These are phyloP conservation scores for Pseudeuparius sepicola DNA, from an alignment of 2,888 invertebrate genomes.

Conservation along the genomic window DNA sequence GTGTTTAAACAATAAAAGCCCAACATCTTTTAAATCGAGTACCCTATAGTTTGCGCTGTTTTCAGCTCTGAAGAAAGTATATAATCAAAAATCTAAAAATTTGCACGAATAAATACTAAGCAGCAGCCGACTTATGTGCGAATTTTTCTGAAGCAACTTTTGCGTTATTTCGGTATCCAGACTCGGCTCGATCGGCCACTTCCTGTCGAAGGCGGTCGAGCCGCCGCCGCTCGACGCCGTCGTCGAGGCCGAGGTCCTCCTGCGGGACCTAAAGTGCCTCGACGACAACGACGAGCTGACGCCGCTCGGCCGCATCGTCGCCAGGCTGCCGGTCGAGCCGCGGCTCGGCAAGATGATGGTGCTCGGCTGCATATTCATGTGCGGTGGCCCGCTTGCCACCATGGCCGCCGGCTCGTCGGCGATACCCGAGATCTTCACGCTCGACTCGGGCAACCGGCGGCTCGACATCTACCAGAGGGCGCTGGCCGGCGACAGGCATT, in stretches of 20 bases:
- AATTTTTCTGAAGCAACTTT: too few species aligned
- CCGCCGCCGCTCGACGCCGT: slow-evolving; percentile 97
- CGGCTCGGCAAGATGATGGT: slow-evolving; percentile 78
- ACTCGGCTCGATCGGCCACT: slow-evolving; percentile 86
- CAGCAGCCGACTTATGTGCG: too few species aligned
- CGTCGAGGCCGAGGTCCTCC: slow-evolving; percentile 77
- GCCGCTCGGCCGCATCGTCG: slow-evolving; percentile 85
- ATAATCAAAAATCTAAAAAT: too few species aligned
- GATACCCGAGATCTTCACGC: slow-evolving; percentile 87
- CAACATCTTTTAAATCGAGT: too few species aligned
- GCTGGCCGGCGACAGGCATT: slow-evolving; percentile 76
- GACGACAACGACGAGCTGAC: slow-evolving; percentile 83
- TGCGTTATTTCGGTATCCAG: too few species aligned
- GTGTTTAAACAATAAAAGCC: too few species aligned
- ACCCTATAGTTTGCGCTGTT: too few species aligned
- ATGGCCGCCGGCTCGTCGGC: slow-evolving; percentile 94
- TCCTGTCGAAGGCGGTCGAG: slow-evolving; percentile 90
- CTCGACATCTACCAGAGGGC: slow-evolving; percentile 77
- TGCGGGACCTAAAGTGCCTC: slow-evolving; percentile 83
- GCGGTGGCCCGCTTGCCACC: slow-evolving; percentile 83
- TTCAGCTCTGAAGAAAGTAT: too few species aligned
- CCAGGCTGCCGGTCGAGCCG: slow-evolving; percentile 92
- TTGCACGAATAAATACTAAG: too few species aligned
- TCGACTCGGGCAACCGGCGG: slow-evolving; percentile 64
- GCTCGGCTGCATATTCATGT: slow-evolving; percentile 80